phyloP scores from a whole-genome alignment of 2,797 vertebrate genomes.

The Vultur gryphus region DNA sequence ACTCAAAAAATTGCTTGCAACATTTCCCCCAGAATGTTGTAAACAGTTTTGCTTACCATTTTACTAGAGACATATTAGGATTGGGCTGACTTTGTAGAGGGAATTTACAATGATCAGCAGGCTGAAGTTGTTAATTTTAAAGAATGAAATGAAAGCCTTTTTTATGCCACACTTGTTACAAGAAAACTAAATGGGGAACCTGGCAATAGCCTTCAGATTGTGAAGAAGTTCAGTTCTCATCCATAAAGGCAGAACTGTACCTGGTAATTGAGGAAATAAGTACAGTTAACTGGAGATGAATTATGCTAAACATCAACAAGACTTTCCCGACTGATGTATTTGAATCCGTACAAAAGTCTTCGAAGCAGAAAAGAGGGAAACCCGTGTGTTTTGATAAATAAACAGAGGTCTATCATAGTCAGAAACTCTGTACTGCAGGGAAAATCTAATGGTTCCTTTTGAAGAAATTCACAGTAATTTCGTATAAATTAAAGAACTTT shows the following conservation, averaged over 20 bases:
- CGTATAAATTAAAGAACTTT: not conserved
- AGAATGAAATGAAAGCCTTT: not conserved
- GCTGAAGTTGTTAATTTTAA: not conserved
- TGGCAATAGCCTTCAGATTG: not conserved
- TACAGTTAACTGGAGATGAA: not conserved
- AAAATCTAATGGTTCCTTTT: not conserved
- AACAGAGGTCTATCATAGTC: not conserved
- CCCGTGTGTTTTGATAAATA: not conserved
- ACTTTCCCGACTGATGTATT: not conserved
- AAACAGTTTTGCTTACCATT: not conserved
- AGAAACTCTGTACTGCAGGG: not conserved
- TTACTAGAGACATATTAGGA: not conserved
- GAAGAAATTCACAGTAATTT: not conserved
- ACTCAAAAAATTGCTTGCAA: not conserved
- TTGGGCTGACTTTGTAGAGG: not conserved
- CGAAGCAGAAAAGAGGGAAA: not conserved
- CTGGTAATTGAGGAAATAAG: not conserved
- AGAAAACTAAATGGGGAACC: not conserved
- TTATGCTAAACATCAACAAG: not conserved
- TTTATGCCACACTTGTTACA: not conserved
- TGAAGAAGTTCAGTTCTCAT: not conserved
- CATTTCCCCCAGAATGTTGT: not conserved
- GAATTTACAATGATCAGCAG: not conserved
- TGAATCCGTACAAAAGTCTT: not conserved
- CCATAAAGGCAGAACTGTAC: not conserved